Conservation (phyloP, 1,140 invertebrate species). For the Nasonia giraulti region DNA sequence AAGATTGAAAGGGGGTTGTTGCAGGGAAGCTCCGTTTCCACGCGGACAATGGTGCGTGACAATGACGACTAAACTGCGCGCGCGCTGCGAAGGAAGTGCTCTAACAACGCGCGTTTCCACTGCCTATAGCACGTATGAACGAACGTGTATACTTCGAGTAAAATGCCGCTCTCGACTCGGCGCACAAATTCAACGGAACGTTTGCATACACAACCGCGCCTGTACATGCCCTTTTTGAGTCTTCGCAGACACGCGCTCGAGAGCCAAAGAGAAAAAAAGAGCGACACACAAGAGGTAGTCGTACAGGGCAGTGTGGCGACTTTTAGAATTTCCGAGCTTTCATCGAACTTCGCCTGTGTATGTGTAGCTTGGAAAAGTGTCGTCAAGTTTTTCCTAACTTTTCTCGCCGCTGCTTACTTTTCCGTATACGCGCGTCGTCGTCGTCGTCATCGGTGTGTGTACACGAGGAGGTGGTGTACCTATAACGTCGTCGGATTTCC, state of each 20-base stretch:
- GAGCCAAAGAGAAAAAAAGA: not conserved
- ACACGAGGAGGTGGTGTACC: not conserved
- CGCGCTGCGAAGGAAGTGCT: slow-evolving; percentile 12
- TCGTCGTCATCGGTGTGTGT: not conserved
- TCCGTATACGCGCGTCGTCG: not conserved
- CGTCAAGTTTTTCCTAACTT: not conserved
- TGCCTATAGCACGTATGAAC: not conserved
- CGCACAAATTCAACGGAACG: not conserved
- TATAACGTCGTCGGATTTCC: not conserved
- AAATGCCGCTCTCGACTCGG: not conserved
- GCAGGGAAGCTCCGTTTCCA: slow-evolving; percentile 1
- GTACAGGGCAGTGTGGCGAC: not conserved
- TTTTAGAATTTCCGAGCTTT: slow-evolving; percentile 16
- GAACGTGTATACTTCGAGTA: not conserved
- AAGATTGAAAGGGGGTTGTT: slow-evolving; percentile 1
- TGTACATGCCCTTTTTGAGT: not conserved
- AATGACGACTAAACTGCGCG: slow-evolving; percentile 37
- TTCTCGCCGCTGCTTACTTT: not conserved
- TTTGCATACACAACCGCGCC: not conserved
- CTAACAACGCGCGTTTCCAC: slow-evolving; percentile 20
- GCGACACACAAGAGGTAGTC: not conserved
- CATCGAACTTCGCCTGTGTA: not conserved
- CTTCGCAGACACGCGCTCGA: not conserved
- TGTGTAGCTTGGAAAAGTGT: not conserved
- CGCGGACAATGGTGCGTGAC: slow-evolving; percentile 13